A percentile compares a stretch with the other conserved stretches of the same genome.
These are phyloP conservation scores for Paramisgurnus dabryanus DNA, from an alignment of 2,113 vertebrate genomes.

Conservation along the genomic window DNA sequence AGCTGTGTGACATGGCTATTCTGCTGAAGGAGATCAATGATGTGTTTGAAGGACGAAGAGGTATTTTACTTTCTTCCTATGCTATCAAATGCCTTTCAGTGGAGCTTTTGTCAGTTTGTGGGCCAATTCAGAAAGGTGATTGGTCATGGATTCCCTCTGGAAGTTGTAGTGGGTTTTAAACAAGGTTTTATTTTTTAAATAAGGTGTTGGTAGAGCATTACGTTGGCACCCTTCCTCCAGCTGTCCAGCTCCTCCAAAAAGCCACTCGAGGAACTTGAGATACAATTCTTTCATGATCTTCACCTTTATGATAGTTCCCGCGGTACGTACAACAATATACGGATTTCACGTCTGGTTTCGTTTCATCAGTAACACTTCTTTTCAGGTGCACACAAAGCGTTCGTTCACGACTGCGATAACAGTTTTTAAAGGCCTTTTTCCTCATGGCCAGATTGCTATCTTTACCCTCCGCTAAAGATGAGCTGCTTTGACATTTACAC, in stretches of 20 bases:
- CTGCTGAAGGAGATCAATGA: constrained; percentile 93
- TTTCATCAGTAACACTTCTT: background rate
- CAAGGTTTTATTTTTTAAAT: no score
- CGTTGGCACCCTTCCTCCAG: no score
- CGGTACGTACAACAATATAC: constrained; percentile 1
- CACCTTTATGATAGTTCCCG: background rate
- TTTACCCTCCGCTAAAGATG: constrained; percentile 2
- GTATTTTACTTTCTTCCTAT: constrained; percentile 62
- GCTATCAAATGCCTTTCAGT: no score
- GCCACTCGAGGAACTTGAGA: background rate
- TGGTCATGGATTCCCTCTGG: no score
- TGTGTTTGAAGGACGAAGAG: constrained; percentile 92
- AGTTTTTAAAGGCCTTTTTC: constrained; percentile 26
- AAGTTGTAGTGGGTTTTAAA: no score
- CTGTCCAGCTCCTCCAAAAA: no score
- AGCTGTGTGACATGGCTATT: constrained; percentile 90
- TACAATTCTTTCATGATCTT: background rate
- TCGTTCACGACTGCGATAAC: constrained; percentile 7
- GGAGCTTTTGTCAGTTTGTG: no score
- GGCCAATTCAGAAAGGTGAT: background rate
- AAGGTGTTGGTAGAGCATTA: no score
- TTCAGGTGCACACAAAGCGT: constrained; percentile 2
- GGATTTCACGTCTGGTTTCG: constrained; percentile 16
- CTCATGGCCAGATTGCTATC: constrained; percentile 27
- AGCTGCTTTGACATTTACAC: constrained; percentile 39